Conservation (phyloP, 2,797 vertebrate species). For the Enteromius trimaculatus region DNA sequence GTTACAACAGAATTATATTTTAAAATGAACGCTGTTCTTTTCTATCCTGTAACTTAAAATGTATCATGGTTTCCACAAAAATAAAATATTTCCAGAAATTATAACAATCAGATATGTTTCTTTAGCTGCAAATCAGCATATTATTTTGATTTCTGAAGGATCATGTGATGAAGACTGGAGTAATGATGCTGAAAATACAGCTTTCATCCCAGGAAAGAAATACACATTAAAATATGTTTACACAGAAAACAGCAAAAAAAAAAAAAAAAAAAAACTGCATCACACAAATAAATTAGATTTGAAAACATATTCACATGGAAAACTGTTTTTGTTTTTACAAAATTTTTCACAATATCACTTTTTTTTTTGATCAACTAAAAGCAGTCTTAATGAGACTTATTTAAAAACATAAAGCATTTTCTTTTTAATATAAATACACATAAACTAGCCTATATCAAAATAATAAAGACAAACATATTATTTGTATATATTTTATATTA, state of each 20-base stretch:
- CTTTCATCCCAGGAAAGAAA: too few relatives aligned
- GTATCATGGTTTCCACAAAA: not conserved
- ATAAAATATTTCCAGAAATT: not conserved
- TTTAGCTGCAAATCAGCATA: not conserved
- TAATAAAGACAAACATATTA: not conserved
- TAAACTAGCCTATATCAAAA: not conserved
- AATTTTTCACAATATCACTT: not conserved
- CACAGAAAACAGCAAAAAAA: too few relatives aligned
- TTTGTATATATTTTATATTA: not conserved
- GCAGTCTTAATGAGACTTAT: not conserved
- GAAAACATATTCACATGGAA: not conserved
- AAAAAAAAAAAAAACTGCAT: too few relatives aligned
- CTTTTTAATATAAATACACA: not conserved
- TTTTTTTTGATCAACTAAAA: not conserved
- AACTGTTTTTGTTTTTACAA: not conserved
- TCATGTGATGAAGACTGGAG: not conserved
- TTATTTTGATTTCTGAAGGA: not conserved
- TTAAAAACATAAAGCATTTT: not conserved
- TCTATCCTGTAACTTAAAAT: not conserved
- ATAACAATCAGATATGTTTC: not conserved
- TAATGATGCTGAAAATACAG: not conserved
- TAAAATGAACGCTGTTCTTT: not conserved
- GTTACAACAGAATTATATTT: not conserved
- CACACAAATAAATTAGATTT: not conserved
- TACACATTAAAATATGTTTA: too few relatives aligned